These are phyloP conservation scores for Chanos chanos DNA, from an alignment of 2,797 vertebrate species.

Conservation along the genomic window DNA sequence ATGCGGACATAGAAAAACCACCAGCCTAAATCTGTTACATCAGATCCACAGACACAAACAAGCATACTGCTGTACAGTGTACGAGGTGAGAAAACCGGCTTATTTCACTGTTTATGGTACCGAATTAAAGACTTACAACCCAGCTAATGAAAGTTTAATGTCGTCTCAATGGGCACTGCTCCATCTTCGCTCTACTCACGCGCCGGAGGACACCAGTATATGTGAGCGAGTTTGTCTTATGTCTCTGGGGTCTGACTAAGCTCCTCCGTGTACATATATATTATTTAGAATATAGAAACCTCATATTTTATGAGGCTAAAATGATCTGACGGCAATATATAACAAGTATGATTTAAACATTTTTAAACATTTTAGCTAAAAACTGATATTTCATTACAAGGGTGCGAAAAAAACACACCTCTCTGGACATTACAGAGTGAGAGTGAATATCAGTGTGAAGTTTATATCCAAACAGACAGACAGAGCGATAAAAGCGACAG, in stretches of 20 bases:
- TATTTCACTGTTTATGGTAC: constrained; percentile 1
- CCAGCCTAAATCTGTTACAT: too few species aligned
- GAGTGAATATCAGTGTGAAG: too few species aligned
- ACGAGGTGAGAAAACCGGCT: neutral
- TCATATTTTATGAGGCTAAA: constrained; percentile 19
- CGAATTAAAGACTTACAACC: neutral
- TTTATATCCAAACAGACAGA: too few species aligned
- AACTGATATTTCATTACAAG: too few species aligned
- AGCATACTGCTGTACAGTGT: too few species aligned
- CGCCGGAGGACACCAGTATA: neutral
- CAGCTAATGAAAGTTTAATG: constrained; percentile 24
- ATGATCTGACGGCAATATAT: neutral
- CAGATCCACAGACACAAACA: too few species aligned
- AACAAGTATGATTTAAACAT: too few species aligned
- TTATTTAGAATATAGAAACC: constrained; percentile 42
- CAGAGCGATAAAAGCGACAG: too few species aligned
- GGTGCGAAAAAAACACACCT: too few species aligned
- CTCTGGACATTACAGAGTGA: too few species aligned
- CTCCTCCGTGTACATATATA: constrained; percentile 25
- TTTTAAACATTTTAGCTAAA: too few species aligned
- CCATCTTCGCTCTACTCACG: neutral
- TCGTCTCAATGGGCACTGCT: neutral
- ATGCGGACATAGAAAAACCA: too few species aligned
- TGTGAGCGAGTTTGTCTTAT: constrained; percentile 21
- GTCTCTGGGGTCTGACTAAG: constrained; percentile 11